Conservation (phyloP, 2,797 vertebrate genomes). For the Pygocentrus nattereri region DNA sequence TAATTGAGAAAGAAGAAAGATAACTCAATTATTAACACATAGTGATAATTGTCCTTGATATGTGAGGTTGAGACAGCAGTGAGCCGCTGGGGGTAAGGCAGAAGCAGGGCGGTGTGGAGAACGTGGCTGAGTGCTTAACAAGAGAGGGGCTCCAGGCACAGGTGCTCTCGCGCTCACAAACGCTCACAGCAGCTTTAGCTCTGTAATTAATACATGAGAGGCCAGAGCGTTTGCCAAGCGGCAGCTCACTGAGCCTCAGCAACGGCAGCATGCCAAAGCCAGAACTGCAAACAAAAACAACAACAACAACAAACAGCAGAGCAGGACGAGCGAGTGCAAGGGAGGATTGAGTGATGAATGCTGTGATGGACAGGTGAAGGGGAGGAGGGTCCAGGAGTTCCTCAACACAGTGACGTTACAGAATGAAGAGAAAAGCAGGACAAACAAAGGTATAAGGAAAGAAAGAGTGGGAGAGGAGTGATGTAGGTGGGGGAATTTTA, state of each 20-base stretch:
- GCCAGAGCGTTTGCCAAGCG: conserved; percentile 71
- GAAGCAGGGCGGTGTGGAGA: conserved; percentile 5
- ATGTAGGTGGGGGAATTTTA: neutral
- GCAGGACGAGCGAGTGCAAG: neutral
- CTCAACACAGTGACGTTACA: conserved; percentile 18
- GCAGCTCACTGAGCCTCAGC: conserved; percentile 73
- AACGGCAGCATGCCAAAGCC: conserved; percentile 66
- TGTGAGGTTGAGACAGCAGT: neutral
- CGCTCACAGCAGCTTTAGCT: conserved; percentile 56
- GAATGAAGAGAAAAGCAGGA: conserved; percentile 67
- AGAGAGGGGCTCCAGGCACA: conserved; percentile 52
- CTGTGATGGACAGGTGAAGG: conserved; percentile 31
- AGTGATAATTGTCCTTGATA: conserved; percentile 9
- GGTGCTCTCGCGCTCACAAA: conserved; percentile 44
- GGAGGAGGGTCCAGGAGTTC: conserved; percentile 52
- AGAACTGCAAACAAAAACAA: conserved; percentile 59
- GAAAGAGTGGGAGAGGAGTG: neutral
- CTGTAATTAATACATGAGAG: conserved; percentile 74
- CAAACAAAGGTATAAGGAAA: conserved; percentile 30
- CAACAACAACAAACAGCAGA: conserved; percentile 66
- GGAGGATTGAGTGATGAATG: neutral
- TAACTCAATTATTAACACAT: neutral
- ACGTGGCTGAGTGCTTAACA: conserved; percentile 45
- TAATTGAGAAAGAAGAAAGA: neutral
- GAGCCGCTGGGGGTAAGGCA: neutral